Percentiles rank a stretch among this genome's conserved stretches.
Evolutionary conservation across 2,797 vertebrate genomes (phyloP).

Genomic region (Nothura maculosa): DNA sequence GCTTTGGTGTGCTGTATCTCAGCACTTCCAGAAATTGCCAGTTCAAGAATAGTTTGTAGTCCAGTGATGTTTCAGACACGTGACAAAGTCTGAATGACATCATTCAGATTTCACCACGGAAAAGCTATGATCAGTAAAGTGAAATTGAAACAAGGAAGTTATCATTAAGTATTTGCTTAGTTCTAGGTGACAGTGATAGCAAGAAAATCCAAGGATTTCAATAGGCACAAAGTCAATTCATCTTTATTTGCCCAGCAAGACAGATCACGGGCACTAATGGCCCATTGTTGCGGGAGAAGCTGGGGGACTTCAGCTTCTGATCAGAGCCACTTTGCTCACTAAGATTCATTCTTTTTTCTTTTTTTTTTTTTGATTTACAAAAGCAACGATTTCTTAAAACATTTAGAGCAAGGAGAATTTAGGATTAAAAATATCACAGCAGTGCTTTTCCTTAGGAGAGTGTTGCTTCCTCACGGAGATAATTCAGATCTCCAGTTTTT

Average conservation of each 20-base stretch:
- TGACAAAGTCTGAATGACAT: not conserved
- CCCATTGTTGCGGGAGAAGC: not conserved
- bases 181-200: not conserved
- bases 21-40: not conserved
- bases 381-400: not conserved
- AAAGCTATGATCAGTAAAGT: not conserved
- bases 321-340: not conserved
- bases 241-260: not conserved
- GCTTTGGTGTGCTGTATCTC: not conserved
- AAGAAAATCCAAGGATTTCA: not conserved
- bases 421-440: not conserved
- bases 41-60: not conserved
- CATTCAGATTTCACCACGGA: not conserved
- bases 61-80: not conserved
- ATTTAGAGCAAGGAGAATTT: not conserved
- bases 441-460: not conserved
- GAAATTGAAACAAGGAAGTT: not conserved
- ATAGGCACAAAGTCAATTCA: not conserved
- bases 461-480: not conserved
- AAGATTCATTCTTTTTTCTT: not conserved
- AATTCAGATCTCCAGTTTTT: not conserved
- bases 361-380: not conserved
- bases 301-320: not conserved
- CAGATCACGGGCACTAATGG: not conserved
- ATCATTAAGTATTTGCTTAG: not conserved